These are phyloP conservation scores for Drosophila ficusphila DNA, from an alignment of 1,140 invertebrate species.

Conservation along the genomic window DNA sequence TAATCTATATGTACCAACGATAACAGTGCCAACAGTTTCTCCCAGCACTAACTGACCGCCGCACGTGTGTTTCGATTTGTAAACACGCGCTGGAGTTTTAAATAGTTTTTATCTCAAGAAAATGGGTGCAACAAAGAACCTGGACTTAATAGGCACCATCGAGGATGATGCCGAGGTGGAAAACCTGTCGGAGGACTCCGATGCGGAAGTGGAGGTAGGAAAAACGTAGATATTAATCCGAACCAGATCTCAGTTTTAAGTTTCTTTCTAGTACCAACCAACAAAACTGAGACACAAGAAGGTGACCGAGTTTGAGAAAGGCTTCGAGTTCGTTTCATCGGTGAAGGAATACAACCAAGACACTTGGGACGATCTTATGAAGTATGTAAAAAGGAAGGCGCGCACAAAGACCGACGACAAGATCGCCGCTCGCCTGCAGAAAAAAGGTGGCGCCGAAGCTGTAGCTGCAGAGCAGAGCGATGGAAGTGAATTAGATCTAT, in stretches of 20 bases:
- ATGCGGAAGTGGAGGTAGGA: slow-evolving; percentile 91
- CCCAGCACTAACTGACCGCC: slow-evolving; percentile 23
- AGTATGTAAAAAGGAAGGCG: slow-evolving; percentile 92
- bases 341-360: slow-evolving; percentile 91
- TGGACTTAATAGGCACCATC: slow-evolving; percentile 88
- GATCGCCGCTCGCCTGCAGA: slow-evolving; percentile 84
- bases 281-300: slow-evolving; percentile 89
- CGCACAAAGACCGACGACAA: slow-evolving; percentile 94
- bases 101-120: slow-evolving; percentile 11
- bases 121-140: slow-evolving; percentile 74
- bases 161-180: slow-evolving; percentile 91
- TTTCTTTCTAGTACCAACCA: slow-evolving; percentile 89
- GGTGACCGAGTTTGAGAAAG: slow-evolving; percentile 89
- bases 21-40: neutral
- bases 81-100: slow-evolving; percentile 58
- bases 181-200: slow-evolving; percentile 91
- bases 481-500: slow-evolving; percentile 85
- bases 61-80: slow-evolving; percentile 65
- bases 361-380: slow-evolving; percentile 93
- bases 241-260: slow-evolving; percentile 17
- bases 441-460: slow-evolving; percentile 86
- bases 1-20: neutral
- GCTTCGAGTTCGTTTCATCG: slow-evolving; percentile 90
- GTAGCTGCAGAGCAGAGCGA: slow-evolving; percentile 68
- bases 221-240: neutral